Base-by-base conservation (phyloP, 35 echinoderm and acorn worm genomes). In the Nesometra sesokonis region DNA sequence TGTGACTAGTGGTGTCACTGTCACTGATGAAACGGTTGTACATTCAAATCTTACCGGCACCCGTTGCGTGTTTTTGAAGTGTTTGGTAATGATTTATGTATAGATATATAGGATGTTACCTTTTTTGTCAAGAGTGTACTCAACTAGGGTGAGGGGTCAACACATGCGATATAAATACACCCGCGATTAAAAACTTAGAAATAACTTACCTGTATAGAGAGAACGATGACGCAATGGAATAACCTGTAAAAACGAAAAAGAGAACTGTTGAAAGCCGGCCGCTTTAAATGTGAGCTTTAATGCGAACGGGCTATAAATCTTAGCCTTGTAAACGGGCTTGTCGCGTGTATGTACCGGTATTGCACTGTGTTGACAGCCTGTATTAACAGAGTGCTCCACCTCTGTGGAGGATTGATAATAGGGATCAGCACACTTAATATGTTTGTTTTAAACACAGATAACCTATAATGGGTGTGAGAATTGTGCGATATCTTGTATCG, bases 361-460 rank as follows among this genome's bases (percentile, higher is more conserved):
- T 13, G 52, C 52, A 67, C 52, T 2, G 11, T 67, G 52, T 67
- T 67, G 52, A 67, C 52, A 67, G 21, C 7, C 23, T 67, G 9
- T 27, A 67, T 19, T 67, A 67, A 67, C 52, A 9, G 21, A 13
- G 8, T 27, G 52, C 52, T 11, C 52, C 52, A 27, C 52, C 52
- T 67, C 52, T 27, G 8, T 19, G 52, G 9, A 17, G 52, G 52
- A 67, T 67, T 67, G 52, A 67, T 67, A 67, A 43, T 67, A 11
- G 21, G 52, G 52, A 67, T 27, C 23, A 15, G 39, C 15, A 15
- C 39, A 67, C 52, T 67, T 67, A 27, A 67, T 67, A 67, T 67
- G 52, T 67, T 67, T 67, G 52, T 67, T 67, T 67, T 67, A 67
- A 67, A 67, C 52, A 67, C 52, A 67, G 52, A 67, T 67, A 67